phyloP scores from a whole-genome alignment of 2,888 invertebrate genomes.

The Cerceris ruficornis region DNA sequence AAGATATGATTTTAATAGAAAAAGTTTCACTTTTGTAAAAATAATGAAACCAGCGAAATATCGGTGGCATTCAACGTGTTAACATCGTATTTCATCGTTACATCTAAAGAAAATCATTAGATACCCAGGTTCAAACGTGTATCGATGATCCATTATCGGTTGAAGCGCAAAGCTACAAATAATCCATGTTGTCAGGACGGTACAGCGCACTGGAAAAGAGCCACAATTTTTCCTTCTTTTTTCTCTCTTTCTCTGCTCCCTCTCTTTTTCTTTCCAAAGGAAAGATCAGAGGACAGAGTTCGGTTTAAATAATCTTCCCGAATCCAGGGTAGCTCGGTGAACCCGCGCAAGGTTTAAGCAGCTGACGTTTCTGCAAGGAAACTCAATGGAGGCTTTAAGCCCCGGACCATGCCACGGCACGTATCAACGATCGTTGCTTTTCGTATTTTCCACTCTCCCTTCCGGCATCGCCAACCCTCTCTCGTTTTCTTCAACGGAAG shows the following conservation, averaged over 20 bases:
- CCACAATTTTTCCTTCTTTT: no score
- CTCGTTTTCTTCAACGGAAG: constrained; percentile 15
- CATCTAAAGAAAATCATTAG: no score
- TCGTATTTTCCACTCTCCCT: constrained; percentile 1
- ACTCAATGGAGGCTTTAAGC: constrained; percentile 28
- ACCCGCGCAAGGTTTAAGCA: constrained; percentile 19
- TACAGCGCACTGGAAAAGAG: no score
- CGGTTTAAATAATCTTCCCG: constrained; percentile 20
- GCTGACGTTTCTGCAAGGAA: neutral
- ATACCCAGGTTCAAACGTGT: no score
- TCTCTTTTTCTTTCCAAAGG: neutral
- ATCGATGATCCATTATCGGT: no score
- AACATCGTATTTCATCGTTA: no score
- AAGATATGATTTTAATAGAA: no score
- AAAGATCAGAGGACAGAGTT: constrained; percentile 29
- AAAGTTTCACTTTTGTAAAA: no score
- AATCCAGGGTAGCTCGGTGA: constrained; percentile 9
- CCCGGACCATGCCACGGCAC: constrained; percentile 63
- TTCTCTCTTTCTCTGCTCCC: neutral
- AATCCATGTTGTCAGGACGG: no score
- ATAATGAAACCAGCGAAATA: no score
- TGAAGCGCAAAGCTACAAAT: no score
- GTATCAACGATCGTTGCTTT: constrained; percentile 62
- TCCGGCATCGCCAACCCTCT: neutral
- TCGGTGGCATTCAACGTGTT: no score